Base-by-base conservation (phyloP, 2,113 vertebrate genomes). In the Balaenoptera acutorostrata region DNA sequence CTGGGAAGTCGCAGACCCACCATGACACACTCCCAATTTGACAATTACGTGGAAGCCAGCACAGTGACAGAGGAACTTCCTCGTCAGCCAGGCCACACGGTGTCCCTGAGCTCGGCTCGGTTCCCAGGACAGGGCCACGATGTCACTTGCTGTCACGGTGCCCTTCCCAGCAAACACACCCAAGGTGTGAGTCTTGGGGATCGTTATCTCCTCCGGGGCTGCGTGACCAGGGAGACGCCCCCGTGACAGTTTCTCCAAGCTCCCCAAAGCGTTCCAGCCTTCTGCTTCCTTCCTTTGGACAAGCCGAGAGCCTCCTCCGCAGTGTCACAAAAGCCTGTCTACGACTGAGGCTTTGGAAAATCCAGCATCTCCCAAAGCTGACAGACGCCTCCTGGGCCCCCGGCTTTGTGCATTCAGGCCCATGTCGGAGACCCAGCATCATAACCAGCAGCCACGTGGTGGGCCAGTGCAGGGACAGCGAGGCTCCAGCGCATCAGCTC, bases 141-240 rank as follows among this genome's bases (percentile, higher is more conserved):
- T 36, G n/a, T 96, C 23, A 23, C 29, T 33, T 64, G 13, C 31
- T 64, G 55, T 13, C 31, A 20, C 0, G 0, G 69, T n/a, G 18
- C 39, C 87, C 49, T 78, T 75, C 68, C 18, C 78, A 89, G 36
- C 41, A 39, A 44, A 57, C n/a, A 17, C 3, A 46, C 8, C 15
- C 31, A 12, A 66, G 23, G 33, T 31, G 5, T 33, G 59, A 55
- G 21, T 55, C 52, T 55, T 15, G 25, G 64, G 64, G 33, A 33
- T 20, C 6, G 21, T 5, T 1, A 0, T 88, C 69, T 64, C 59
- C 83, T 52, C 8, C 8, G 23, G 39, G 11, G 36, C 23, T 31
- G 3, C 1, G 2, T 21, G 41, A 20, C 55, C 14, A 17, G 21
- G 15, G 2, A 31, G 46, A 20, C 0, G 36, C 27, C 41, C 39